These are phyloP conservation scores for Nothocercus julius DNA, from an alignment of 2,113 vertebrate species.

Conservation along the genomic window DNA sequence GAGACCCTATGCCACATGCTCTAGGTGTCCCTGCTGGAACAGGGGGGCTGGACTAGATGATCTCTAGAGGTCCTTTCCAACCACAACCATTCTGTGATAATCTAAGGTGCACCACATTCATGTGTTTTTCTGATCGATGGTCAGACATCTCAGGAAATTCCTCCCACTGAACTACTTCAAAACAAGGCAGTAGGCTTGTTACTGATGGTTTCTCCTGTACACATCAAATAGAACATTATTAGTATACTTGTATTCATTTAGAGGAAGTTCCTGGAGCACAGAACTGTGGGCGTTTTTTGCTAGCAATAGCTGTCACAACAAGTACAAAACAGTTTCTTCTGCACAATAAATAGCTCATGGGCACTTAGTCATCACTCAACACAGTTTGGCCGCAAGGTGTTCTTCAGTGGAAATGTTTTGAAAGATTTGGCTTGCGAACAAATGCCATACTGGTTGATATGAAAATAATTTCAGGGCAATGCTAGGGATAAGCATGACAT, in stretches of 20 bases:
- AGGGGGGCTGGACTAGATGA: too few species aligned
- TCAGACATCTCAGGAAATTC: not conserved
- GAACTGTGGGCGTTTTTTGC: not conserved
- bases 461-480: not conserved
- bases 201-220: not conserved
- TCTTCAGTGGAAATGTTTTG: not conserved
- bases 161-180: not conserved
- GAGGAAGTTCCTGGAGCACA: not conserved
- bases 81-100: too few species aligned
- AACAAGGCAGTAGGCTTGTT: not conserved
- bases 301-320: not conserved
- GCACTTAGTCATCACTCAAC: not conserved
- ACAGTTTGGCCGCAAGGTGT: not conserved
- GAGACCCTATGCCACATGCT: too few species aligned
- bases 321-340: not conserved
- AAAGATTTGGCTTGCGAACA: not conserved
- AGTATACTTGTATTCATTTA: not conserved
- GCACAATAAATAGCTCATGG: not conserved
- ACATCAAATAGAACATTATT: not conserved
- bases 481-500: not conserved
- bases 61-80: too few species aligned
- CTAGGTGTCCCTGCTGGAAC: too few species aligned
- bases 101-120: accelerated
- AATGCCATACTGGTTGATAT: not conserved
- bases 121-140: not conserved